Conservation (phyloP, 1,140 invertebrate genomes). For the Asobara japonica region DNA sequence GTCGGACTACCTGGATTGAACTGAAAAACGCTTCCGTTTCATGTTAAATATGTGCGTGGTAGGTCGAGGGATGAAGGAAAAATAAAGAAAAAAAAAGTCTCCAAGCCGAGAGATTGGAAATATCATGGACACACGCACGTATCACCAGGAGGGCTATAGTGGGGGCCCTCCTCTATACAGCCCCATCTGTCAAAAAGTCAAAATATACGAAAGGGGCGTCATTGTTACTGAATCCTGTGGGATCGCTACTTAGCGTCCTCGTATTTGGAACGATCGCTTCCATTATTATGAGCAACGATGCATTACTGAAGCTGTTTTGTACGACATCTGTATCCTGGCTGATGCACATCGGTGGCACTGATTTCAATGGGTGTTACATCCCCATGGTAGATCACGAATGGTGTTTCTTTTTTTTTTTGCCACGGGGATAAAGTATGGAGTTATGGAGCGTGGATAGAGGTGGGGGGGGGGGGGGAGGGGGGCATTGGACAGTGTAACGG, state of each 20-base stretch:
- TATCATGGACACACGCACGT: constrained; percentile 20
- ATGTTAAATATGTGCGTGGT: constrained; percentile 25
- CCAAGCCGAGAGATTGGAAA: constrained; percentile 18
- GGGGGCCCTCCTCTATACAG: constrained; percentile 23
- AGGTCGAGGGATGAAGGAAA: neutral
- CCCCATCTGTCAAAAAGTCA: constrained; percentile 64
- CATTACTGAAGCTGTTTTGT: constrained; percentile 53
- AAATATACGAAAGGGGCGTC: constrained; percentile 58
- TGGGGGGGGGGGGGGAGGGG: neutral
- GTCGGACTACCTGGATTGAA: constrained; percentile 16
- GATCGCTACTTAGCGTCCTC: constrained; percentile 60
- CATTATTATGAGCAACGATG: constrained; percentile 29
- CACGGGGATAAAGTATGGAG: neutral
- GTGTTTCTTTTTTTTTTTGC: neutral
- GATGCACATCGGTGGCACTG: constrained; percentile 22
- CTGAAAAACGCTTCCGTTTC: constrained; percentile 35
- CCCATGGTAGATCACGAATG: neutral
- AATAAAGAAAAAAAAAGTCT: neutral
- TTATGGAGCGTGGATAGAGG: neutral
- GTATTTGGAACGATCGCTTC: constrained; percentile 36
- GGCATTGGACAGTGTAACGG: neutral
- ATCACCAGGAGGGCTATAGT: constrained; percentile 26
- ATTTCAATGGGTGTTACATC: constrained; percentile 37
- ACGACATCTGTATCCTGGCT: constrained; percentile 54
- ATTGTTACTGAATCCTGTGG: constrained; percentile 57